Base-by-base conservation (phyloP, 2,113 vertebrate genomes). In the Peromyscus leucopus region DNA sequence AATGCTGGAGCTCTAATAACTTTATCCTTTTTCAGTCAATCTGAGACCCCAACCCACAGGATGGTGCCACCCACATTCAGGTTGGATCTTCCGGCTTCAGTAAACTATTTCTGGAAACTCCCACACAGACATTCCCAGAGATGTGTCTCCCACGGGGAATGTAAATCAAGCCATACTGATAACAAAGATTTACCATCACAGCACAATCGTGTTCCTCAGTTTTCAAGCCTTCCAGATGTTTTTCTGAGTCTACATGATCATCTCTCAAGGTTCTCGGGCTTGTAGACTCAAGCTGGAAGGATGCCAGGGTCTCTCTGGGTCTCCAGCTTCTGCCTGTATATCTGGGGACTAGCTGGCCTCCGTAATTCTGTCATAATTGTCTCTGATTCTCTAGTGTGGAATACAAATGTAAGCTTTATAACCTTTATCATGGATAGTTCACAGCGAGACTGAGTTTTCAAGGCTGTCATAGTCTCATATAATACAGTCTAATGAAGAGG, bases 211-310 rank as follows among this genome's bases (percentile, higher is more conserved):
- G 17, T 46, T 61, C 22, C 72, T 48, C 48, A 36, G 48, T 13
- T 67, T 39, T 75, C 48, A 22, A n/a, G 28, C 15, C 28, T 75
- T 39, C 16, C 16, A 57, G 6, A 1, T 48, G 55, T 2, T 21
- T n/a, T n/a, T 7, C 2, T 67, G 59, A 22, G 4, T 28, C 13
- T 42, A 11, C 0, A 17, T 3, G 0, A 22, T n/a, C 39, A 16
- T 13, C 19, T 63, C 17, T 79, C 16, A 51, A 22, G 31, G 10
- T 69, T 33, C 22, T 67, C 6, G 4, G 21, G 46, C 6, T 57
- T 72, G 33, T 3, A 46, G 13, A 61, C 12, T 48, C 39, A 46
- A 11, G 57, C 7, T 4, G 2, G 2, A 75, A 74, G 21, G 19
- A 61, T 15, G 31, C 2, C 26, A 36, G 7, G 55, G 55, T 21